Evolutionary conservation across 2,113 vertebrate genomes (phyloP).

Genomic region (Callaeas wilsoni): DNA sequence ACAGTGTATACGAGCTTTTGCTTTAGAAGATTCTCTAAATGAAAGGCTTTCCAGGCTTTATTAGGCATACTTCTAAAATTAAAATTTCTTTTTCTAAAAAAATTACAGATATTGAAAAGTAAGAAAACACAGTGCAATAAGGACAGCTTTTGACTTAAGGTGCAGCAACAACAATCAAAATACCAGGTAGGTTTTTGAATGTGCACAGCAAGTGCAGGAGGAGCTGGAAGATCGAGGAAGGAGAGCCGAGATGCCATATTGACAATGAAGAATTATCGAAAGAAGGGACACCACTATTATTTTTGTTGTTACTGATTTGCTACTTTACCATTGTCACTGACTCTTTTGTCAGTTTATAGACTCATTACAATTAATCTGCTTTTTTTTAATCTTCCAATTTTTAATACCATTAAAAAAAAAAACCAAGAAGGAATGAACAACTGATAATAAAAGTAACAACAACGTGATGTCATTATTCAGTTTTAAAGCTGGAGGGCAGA

Average conservation of each 20-base stretch:
- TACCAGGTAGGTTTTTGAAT: background rate
- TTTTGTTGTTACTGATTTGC: background rate
- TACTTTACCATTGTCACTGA: background rate
- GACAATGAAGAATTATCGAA: slow-evolving; percentile 5
- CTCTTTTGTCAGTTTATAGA: slow-evolving; percentile 53
- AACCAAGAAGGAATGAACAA: slow-evolving; percentile 30
- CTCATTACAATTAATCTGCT: slow-evolving; percentile 60
- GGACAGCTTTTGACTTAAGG: slow-evolving; percentile 38
- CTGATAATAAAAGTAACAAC: slow-evolving; percentile 51
- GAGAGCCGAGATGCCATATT: slow-evolving; percentile 51
- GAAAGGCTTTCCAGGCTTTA: slow-evolving; percentile 26
- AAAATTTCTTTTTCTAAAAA: background rate
- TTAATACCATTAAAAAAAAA: slow-evolving; percentile 43
- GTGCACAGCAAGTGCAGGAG: background rate
- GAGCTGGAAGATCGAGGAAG: background rate
- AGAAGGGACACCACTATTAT: slow-evolving; percentile 13
- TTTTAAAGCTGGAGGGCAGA: slow-evolving; percentile 70
- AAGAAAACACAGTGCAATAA: background rate
- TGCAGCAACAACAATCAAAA: background rate
- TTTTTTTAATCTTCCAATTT: slow-evolving; percentile 58
- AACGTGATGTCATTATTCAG: slow-evolving; percentile 60
- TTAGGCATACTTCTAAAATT: slow-evolving; percentile 47
- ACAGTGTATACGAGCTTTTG: slow-evolving; percentile 57
- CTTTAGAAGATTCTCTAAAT: slow-evolving; percentile 50
- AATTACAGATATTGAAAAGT: slow-evolving; percentile 30